phyloP scores from a whole-genome alignment of 2,113 vertebrate genomes.

The Noturus placidus region DNA sequence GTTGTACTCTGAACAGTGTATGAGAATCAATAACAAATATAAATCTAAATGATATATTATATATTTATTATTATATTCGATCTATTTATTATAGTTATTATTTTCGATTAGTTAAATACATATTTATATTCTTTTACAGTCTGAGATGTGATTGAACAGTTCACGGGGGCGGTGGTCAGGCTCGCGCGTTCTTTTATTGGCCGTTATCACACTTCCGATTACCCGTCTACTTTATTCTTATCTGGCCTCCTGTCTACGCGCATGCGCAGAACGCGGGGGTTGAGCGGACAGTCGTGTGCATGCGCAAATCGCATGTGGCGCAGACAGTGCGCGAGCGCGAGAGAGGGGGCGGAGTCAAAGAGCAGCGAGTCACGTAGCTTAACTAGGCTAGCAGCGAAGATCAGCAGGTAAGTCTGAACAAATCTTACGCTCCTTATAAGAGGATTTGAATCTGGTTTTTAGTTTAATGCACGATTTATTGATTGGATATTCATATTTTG shows the following conservation, averaged over 20 bases:
- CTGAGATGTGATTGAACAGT: conserved; percentile 60
- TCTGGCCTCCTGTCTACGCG: background rate
- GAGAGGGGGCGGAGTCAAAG: conserved; percentile 78
- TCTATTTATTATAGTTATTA: too few species aligned
- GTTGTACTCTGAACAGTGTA: too few species aligned
- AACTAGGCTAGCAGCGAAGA: conserved; percentile 63
- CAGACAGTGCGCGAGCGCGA: conserved; percentile 74
- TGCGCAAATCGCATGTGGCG: conserved; percentile 91
- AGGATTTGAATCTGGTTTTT: too few species aligned
- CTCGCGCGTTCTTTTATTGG: conserved; percentile 57
- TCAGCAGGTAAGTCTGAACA: conserved; percentile 65
- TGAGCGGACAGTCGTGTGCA: conserved; percentile 63
- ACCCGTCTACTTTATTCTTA: background rate
- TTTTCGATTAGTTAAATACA: too few species aligned
- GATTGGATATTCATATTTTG: background rate
- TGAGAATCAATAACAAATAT: too few species aligned
- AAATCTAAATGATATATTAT: too few species aligned
- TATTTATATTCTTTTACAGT: too few species aligned
- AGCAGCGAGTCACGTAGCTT: conserved; percentile 67
- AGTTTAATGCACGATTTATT: background rate
- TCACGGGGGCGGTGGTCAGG: conserved; percentile 67
- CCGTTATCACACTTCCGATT: background rate
- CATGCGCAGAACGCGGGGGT: background rate
- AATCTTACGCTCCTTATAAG: background rate
- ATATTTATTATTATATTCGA: too few species aligned